Evolutionary conservation across 2,113 vertebrate genomes (phyloP), one percentile per base, ranked within the genome.

Genomic region (Microtus pennsylvanicus): DNA sequence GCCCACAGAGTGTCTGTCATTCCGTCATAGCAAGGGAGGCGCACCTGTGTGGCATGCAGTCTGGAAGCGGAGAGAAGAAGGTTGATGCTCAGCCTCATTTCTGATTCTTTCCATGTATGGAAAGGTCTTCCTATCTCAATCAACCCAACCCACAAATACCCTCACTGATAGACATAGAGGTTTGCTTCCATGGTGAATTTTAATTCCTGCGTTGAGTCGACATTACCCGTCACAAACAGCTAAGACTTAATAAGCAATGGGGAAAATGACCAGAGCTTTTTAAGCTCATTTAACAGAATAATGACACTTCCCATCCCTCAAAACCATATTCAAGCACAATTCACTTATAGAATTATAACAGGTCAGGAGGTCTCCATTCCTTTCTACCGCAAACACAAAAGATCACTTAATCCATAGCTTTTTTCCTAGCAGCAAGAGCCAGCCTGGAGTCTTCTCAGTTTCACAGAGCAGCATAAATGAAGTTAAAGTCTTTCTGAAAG

Each of bases 221-320:
- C 24, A 83, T 42, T 61, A 28, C 13, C 42, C 24, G 26, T 42
- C 81, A 35, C 50, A 63, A 38, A 63, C 78, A 42, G 45, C 13
- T 77, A 86, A 92, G 33, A 1, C 10, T 67, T 94, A 69, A 28
- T 14, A 63, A 96, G 1, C 4, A 5, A 80, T 61, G 65, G 83
- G 55, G 12, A 30, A 93, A 90, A 77, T 80, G 5, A 87, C 35
- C 24, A 13, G 30, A 58, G 50, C 14, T 50, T 90, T 94, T 42
- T 87, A 90, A 78, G 83, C 85, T 85, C 47, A 86, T 63, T 86
- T 93, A 93, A 50, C 21, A 93, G 95, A 76, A 65, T 72, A 67
- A 9, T 90, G 24, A 63, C 75, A 35, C 52, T 86, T 55, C 83
- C 80, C 35, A 87, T 63, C 86, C 50, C 28, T 87, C 89, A 92